Base-by-base conservation (phyloP, 2,797 vertebrate genomes). In the Premnoplex brunnescens region DNA sequence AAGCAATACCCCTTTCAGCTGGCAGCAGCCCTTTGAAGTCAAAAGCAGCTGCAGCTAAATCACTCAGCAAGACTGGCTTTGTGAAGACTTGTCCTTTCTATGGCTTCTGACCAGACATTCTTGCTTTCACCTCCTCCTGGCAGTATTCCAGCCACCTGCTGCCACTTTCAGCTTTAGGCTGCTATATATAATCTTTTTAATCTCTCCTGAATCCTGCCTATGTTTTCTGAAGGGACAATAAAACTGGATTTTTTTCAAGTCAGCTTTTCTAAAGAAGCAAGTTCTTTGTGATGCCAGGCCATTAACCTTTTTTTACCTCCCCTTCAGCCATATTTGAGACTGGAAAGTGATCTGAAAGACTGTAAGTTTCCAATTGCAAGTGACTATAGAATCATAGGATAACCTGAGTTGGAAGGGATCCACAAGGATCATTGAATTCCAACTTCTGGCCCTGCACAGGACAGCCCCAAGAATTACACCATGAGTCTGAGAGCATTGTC, bases 61-160 rank as follows among this genome's bases (percentile, higher is more conserved):
- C 19, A 39, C 37, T 11, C 41, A 68, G 69, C 7, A 17, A 23
- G 2, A 0, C 18, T 30, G 85, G 48, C 79, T 72, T 85, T 83
- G 89, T 54, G 43, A 44, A 89, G 52, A 59, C 60, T 72, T 88
- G 75, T 54, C 60, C 60, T 49, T 46, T 56, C 55, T 63, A 9
- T 41, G 80, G 59, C 91, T 87, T 62, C 52, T 64, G 37, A 66
- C 28, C 71, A 56, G 41, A 18, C 60, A 77, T 77, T 96, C 89
- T 67, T 89, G 24, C 28, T 34, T 59, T 67, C 72, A 43, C 60
- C 41, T 66, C 51, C 74, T 75, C 74, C 39, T 72, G 46, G 68
- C 64, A 94, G 91, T 56, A 60, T 91, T 91, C 66, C 56, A 94
- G 79, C 56, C 94, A 94, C 85, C 91, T 96, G 93, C 85, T 89